Evolutionary conservation across 2,113 vertebrate genomes (phyloP).

Genomic region (Vidua chalybeata): DNA sequence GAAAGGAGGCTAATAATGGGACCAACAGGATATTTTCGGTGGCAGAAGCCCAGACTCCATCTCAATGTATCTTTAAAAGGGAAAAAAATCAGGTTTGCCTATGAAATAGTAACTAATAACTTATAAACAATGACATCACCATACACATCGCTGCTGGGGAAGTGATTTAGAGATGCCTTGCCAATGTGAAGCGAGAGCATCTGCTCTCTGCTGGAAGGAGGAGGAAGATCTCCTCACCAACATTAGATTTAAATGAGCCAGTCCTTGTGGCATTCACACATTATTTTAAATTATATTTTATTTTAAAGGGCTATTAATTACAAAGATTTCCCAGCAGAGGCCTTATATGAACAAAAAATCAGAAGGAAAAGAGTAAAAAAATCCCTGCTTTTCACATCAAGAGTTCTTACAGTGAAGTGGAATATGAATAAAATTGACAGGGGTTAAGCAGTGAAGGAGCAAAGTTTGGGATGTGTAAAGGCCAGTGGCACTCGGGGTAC

Average conservation of each 20-base stretch:
- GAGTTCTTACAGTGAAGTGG: background rate
- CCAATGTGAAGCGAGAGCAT: conserved; percentile 38
- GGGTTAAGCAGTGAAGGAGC: background rate
- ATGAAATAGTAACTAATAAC: conserved; percentile 38
- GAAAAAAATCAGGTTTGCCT: conserved; percentile 40
- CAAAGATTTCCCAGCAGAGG: conserved; percentile 30
- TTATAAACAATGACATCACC: conserved; percentile 52
- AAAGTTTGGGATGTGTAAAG: background rate
- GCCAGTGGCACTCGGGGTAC: background rate
- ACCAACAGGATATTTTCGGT: background rate
- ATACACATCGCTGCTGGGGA: conserved; percentile 8
- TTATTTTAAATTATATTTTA: conserved; percentile 52
- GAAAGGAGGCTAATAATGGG: background rate
- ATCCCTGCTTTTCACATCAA: background rate
- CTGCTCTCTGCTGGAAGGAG: conserved; percentile 70
- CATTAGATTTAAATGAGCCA: conserved; percentile 73
- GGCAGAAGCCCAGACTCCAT: background rate
- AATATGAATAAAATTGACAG: background rate
- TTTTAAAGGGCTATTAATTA: conserved; percentile 56
- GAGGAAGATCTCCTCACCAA: conserved; percentile 72
- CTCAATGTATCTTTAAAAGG: conserved; percentile 19
- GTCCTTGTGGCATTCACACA: background rate
- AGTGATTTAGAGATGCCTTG: conserved; percentile 56
- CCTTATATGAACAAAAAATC: background rate
- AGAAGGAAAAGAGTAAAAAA: background rate